Evolutionary conservation across 2,797 vertebrate genomes (phyloP), one percentile per base, ranked within the genome.

Genomic region (Amblyopsis hoosieri): DNA sequence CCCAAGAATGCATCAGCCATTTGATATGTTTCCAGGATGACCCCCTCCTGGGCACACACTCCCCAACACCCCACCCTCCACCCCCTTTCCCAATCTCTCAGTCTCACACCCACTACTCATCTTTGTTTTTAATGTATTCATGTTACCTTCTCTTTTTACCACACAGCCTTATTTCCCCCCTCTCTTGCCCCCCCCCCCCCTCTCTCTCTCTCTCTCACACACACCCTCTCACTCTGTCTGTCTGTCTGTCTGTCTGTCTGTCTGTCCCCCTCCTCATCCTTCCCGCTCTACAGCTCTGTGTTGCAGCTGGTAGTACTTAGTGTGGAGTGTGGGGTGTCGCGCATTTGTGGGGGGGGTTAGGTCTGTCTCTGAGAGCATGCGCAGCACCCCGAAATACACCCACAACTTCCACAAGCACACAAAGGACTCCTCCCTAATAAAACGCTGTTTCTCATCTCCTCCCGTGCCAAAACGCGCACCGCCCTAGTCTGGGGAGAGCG

Each of bases 251-350:
- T 60, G 12, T 45, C 49, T 23, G 23, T 29, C 23, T 29, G 23
- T 29, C 23, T 29, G 23, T 29, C 23, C 23, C 23, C 23, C 23
- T 29, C 29, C 53, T n/a, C 53, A 23, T 37, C 19, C 45, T 12
- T 47, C 57, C n/a, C 17, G 82, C 56, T 64, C 71, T 15, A 14
- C 48, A 17, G 51, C 49, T 80, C 67, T 62, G 74, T 69, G 73
- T 80, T 83, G 85, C 92, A 93, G 91, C 92, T 93, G 92, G 90
- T 91, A 88, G 87, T 87, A 90, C 85, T 93, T 93, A 92, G 75
- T 75, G 76, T 81, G 72, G 81, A 80, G 84, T 81, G 81, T 63
- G 66, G 79, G 82, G 78, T 58, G 78, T 83, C 33, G 8, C 33
- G 82, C 54, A 72, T 79, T 71, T 74, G 81, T 68, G 48, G 4